Base-by-base conservation (phyloP, 2,888 invertebrate species). In the Aphrophora alni region DNA sequence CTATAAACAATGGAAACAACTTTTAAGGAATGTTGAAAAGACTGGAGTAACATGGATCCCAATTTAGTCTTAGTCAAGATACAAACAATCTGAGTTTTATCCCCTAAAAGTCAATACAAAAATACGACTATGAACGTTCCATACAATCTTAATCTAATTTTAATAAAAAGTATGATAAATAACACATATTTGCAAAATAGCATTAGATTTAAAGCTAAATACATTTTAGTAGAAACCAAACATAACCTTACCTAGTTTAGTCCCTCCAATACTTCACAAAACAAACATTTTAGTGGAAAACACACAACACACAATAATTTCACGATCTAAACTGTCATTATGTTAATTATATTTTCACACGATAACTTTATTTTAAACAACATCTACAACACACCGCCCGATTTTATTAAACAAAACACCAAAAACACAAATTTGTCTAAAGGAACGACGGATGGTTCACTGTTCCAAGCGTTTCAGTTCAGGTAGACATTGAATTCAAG, bases 231-330 rank as follows among this genome's bases (percentile, higher is more conserved):
- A n/a, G 1, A 59, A 59, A 14, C n/a, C 59, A 59, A 59, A 59
- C 59, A 59, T 59, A 59, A 59, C 59, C 59, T 59, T 59, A 59
- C 59, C 59, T 59, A 59, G n/a, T 59, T 59, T 21, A 59, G 59
- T 59, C 21, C 2, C 17, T 44, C 44, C 44, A 14, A 44, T 8
- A 44, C 14, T 12, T 44, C 59, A 21, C 59, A 21, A 59, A 21
- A 59, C n/a, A 3, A 59, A 21, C 59, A 59, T 59, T 21, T 21
- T 59, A 21, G 21, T 21, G 21, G 3, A 59, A 59, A 59, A 59
- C 10, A 59, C 59, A 14, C 59, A 21, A 21, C n/a, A 10, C 5
- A 5, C 21, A 21, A 21, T 59, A 21, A 4, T 21, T 21, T 1
- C 7, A 59, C 59, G 59, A 21, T 2, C 21, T 59, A 59, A 59